phyloP scores from a whole-genome alignment of 2,888 invertebrate species.

The Automeris io region DNA sequence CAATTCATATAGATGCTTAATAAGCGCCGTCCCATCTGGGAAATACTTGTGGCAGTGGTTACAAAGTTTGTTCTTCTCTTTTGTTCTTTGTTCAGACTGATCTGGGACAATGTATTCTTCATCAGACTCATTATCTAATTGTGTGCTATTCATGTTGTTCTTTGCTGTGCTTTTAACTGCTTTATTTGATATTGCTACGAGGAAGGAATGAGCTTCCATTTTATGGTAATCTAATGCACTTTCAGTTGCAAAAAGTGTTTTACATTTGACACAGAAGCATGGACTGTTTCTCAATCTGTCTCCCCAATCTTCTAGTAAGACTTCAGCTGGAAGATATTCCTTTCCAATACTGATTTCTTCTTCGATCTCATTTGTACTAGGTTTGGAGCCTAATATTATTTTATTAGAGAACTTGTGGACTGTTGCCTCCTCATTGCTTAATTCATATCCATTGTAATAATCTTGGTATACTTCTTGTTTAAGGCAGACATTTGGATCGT shows the following conservation, averaged over 20 bases:
- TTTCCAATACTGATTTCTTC: no score
- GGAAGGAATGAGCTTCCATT: slow-evolving; percentile 37
- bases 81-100: neutral
- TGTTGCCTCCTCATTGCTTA: neutral
- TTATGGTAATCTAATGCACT: slow-evolving; percentile 43
- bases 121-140: neutral
- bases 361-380: slow-evolving; percentile 6
- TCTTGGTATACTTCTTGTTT: neutral
- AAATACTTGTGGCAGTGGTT: slow-evolving; percentile 38
- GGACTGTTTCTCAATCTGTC: slow-evolving; percentile 18
- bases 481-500: neutral
- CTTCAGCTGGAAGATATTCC: slow-evolving; percentile 12
- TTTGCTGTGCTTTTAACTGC: slow-evolving; percentile 16
- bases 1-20: slow-evolving; percentile 38
- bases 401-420: slow-evolving; percentile 15
- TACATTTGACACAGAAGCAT: slow-evolving; percentile 34
- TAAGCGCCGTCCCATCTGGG: slow-evolving; percentile 27
- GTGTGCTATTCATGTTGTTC: slow-evolving; percentile 11
- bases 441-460: neutral
- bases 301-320: slow-evolving; percentile 37
- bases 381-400: slow-evolving; percentile 29
- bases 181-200: slow-evolving; percentile 26
- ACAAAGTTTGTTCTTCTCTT: slow-evolving; percentile 19
- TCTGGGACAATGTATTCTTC: neutral
- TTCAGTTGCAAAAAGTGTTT: slow-evolving; percentile 36